Conservation (phyloP, 1,140 invertebrate species). For the Melitaea cinxia region DNA sequence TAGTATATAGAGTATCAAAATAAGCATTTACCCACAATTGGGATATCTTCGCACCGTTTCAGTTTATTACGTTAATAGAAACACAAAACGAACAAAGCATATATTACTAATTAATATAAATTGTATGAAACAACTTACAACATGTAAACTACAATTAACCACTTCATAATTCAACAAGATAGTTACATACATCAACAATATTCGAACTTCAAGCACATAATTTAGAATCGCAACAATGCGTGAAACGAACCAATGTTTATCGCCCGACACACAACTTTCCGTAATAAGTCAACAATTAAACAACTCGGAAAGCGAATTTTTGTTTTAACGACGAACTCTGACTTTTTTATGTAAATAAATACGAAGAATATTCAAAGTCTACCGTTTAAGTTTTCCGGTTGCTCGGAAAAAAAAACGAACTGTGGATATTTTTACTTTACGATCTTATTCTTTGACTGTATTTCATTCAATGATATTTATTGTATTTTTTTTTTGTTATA, state of each 20-base stretch:
- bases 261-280: slow-evolving; percentile 5
- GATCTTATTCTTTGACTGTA: not conserved
- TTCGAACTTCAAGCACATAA: not conserved
- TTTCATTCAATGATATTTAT: not conserved
- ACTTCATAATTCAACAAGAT: no score
- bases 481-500: no score
- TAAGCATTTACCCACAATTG: no score
- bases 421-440: slow-evolving; percentile 6
- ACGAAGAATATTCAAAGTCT: slow-evolving; percentile 23
- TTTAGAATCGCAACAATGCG: slow-evolving; percentile 5
- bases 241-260: not conserved
- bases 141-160: no score
- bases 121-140: no score
- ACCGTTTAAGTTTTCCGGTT: slow-evolving; percentile 22
- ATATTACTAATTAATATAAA: no score
- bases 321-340: slow-evolving; percentile 11
- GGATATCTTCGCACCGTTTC: no score
- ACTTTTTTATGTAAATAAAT: slow-evolving; percentile 34
- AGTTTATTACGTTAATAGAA: no score
- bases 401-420: slow-evolving; percentile 28
- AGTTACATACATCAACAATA: no score
- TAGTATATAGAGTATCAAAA: no score
- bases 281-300: slow-evolving; percentile 31
- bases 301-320: slow-evolving; percentile 25
- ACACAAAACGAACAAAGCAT: no score